These are phyloP conservation scores for Elgaria multicarinata DNA, from an alignment of 2,113 vertebrate genomes.

Conservation along the genomic window DNA sequence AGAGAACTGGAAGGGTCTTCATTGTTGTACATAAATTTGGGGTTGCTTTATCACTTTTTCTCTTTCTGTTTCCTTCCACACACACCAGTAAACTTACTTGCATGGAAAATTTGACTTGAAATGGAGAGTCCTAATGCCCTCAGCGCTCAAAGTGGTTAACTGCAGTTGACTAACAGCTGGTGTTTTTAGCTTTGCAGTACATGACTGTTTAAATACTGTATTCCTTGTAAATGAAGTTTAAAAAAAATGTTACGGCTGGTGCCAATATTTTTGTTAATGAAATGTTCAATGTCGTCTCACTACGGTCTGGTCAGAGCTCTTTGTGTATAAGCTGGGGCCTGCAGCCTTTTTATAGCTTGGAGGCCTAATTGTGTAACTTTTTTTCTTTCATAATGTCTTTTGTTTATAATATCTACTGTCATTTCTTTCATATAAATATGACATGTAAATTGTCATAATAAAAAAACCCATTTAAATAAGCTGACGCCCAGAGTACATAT, in stretches of 20 bases:
- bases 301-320: slow-evolving; percentile 80
- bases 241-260: slow-evolving; percentile 78
- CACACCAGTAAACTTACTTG: slow-evolving; percentile 25
- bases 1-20: slow-evolving; percentile 73
- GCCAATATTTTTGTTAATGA: slow-evolving; percentile 87
- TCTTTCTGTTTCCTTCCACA: slow-evolving; percentile 2
- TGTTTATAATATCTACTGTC: slow-evolving; percentile 85
- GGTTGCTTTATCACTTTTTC: slow-evolving; percentile 58
- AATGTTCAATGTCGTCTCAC: slow-evolving; percentile 86
- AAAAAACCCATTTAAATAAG: slow-evolving; percentile 76
- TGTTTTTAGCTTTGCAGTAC: slow-evolving; percentile 77
- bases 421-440: slow-evolving; percentile 92
- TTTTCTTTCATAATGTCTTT: slow-evolving; percentile 83
- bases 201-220: slow-evolving; percentile 78
- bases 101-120: slow-evolving; percentile 53
- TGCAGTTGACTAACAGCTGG: slow-evolving; percentile 75
- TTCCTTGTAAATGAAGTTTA: slow-evolving; percentile 81
- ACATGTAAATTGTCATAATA: slow-evolving; percentile 99
- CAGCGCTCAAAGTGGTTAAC: slow-evolving; percentile 71
- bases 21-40: slow-evolving; percentile 63
- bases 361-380: slow-evolving; percentile 85
- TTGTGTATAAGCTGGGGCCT: slow-evolving; percentile 82
- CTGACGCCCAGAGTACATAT: slow-evolving; percentile 69
- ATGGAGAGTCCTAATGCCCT: slow-evolving; percentile 68
- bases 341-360: slow-evolving; percentile 82